Evolutionary conservation across 2,888 invertebrate genomes (phyloP).

Genomic region (Gerosis bhagava): DNA sequence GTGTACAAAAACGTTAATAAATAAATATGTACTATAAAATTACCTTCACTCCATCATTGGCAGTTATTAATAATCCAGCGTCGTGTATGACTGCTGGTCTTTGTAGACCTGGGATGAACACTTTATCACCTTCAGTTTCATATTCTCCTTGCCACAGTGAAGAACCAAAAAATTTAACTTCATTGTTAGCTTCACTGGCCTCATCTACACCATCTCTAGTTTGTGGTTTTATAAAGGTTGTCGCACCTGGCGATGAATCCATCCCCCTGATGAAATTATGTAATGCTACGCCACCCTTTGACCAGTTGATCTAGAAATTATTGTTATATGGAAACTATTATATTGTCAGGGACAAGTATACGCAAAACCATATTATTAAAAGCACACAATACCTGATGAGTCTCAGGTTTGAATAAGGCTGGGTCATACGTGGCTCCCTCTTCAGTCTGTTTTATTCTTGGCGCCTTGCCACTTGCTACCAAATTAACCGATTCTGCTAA

Average conservation of each 20-base stretch:
- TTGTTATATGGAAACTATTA: background rate
- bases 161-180: slow-evolving; percentile 89
- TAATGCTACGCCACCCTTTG: slow-evolving; percentile 86
- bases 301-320: slow-evolving; percentile 85
- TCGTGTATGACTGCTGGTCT: slow-evolving; percentile 88
- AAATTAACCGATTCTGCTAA: slow-evolving; percentile 93
- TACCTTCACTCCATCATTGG: slow-evolving; percentile 90
- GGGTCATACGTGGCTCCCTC: slow-evolving; percentile 97
- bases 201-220: slow-evolving; percentile 61
- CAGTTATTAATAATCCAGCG: slow-evolving; percentile 90
- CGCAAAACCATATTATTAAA: too few species aligned
- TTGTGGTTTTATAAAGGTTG: slow-evolving; percentile 77
- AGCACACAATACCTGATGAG: slow-evolving; percentile 86
- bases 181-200: slow-evolving; percentile 50
- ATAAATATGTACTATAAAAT: background rate
- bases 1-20: too few species aligned
- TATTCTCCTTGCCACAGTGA: slow-evolving; percentile 84
- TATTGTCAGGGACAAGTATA: too few species aligned
- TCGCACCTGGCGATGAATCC: slow-evolving; percentile 97
- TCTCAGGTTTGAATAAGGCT: slow-evolving; percentile 92
- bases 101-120: slow-evolving; percentile 84
- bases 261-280: slow-evolving; percentile 97
- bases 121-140: slow-evolving; percentile 78
- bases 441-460: slow-evolving; percentile 89
- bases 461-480: slow-evolving; percentile 92